A percentile compares a stretch with the other conserved stretches of the same genome.
These are phyloP conservation scores for Danio aesculapii DNA, from an alignment of 2,797 vertebrate genomes.

Conservation along the genomic window DNA sequence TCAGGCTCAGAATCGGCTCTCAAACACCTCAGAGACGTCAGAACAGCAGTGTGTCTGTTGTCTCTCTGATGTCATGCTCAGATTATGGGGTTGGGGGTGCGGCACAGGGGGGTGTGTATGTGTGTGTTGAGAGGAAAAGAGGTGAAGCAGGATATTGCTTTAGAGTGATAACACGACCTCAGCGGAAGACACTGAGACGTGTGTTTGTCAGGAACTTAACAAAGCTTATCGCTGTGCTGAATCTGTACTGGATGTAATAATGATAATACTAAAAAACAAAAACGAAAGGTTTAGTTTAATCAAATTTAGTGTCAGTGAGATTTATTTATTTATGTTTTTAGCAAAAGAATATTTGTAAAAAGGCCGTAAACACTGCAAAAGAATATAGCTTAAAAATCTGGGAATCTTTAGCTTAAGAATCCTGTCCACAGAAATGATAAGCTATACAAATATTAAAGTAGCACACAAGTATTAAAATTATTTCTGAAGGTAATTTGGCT, in stretches of 20 bases:
- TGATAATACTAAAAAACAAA: not conserved
- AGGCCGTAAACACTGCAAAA: too few relatives aligned
- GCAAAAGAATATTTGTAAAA: too few relatives aligned
- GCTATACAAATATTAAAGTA: too few relatives aligned
- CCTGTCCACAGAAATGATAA: too few relatives aligned
- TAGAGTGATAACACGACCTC: constrained; percentile 41
- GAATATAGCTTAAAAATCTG: too few relatives aligned
- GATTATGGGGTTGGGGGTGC: constrained; percentile 58
- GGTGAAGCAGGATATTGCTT: constrained; percentile 56
- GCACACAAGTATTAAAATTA: too few relatives aligned
- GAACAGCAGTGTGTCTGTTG: constrained; percentile 65
- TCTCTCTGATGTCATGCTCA: constrained; percentile 64
- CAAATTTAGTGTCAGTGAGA: too few relatives aligned
- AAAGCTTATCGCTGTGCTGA: not conserved
- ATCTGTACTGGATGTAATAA: not conserved
- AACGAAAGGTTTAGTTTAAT: too few relatives aligned
- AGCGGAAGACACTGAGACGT: constrained; percentile 15
- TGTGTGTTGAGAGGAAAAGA: constrained; percentile 2
- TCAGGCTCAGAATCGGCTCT: constrained; percentile 64
- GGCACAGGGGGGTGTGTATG: constrained; percentile 35
- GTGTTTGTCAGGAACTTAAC: constrained; percentile 42
- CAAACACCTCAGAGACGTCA: constrained; percentile 55
- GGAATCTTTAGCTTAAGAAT: too few relatives aligned
- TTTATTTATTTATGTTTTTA: too few relatives aligned
- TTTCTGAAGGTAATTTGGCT: too few relatives aligned